Evolutionary conservation across 2,113 vertebrate species (phyloP).

Genomic region (Geococcyx californianus): DNA sequence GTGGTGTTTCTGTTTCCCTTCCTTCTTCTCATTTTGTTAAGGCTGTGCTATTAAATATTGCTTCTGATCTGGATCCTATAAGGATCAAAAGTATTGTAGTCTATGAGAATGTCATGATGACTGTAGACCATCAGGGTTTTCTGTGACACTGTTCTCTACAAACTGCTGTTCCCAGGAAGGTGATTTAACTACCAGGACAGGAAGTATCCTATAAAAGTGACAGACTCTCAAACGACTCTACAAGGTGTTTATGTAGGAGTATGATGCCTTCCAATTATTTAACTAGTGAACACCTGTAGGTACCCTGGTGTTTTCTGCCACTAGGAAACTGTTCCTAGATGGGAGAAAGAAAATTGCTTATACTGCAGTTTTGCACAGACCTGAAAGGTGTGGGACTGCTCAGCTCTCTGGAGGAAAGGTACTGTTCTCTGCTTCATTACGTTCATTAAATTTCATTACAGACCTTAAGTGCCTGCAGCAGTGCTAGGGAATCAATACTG

Average conservation of each 20-base stretch:
- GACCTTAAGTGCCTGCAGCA: neutral
- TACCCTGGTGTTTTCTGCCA: neutral
- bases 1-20: neutral
- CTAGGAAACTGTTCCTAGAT: neutral
- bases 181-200: neutral
- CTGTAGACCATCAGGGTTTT: neutral
- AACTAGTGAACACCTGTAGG: neutral
- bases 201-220: neutral
- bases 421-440: constrained; percentile 37
- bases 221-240: neutral
- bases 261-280: neutral
- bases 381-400: neutral
- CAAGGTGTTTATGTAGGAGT: neutral
- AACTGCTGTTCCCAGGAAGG: neutral
- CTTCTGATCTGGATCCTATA: neutral
- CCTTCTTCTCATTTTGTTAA: neutral
- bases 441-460: constrained; percentile 46
- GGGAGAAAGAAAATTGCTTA: neutral
- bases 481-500: neutral
- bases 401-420: neutral
- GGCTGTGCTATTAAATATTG: neutral
- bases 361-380: neutral
- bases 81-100: neutral
- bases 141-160: neutral
- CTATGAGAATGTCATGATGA: neutral